phyloP scores from a whole-genome alignment of 2,888 invertebrate species.

The Lymantria dispar region DNA sequence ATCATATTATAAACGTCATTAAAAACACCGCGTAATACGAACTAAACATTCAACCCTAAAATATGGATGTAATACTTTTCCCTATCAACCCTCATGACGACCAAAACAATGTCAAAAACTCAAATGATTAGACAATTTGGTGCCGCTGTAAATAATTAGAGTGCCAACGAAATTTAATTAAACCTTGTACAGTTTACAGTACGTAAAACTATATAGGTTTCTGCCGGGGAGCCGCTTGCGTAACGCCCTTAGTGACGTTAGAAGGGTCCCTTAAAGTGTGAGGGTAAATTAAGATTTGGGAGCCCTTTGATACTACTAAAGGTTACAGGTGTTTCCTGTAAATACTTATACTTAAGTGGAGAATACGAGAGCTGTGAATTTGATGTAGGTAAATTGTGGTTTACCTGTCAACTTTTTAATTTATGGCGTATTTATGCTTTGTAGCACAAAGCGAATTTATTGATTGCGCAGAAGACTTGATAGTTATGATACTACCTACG shows the following conservation, averaged over 20 bases:
- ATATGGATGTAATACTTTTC: constrained; percentile 3
- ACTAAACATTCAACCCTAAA: constrained; percentile 2
- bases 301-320: constrained; percentile 3
- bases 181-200: constrained; percentile 34
- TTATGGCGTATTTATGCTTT: no score
- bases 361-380: neutral
- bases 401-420: no score
- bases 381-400: neutral
- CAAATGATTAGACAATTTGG: constrained; percentile 32
- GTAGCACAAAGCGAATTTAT: no score
- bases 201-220: constrained; percentile 34
- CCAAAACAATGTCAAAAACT: constrained; percentile 29
- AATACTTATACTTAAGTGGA: neutral
- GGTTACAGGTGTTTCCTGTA: neutral
- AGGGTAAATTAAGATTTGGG: constrained; percentile 23
- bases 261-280: constrained; percentile 16
- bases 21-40: neutral
- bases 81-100: constrained; percentile 7
- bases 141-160: constrained; percentile 24
- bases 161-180: constrained; percentile 48
- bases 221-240: constrained; percentile 16
- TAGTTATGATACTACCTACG: no score
- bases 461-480: no score
- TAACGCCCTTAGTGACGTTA: constrained; percentile 16
- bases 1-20: neutral